phyloP scores from a whole-genome alignment of 92 coral and sea anemone genomes.

The Epizoanthus scotinus region DNA sequence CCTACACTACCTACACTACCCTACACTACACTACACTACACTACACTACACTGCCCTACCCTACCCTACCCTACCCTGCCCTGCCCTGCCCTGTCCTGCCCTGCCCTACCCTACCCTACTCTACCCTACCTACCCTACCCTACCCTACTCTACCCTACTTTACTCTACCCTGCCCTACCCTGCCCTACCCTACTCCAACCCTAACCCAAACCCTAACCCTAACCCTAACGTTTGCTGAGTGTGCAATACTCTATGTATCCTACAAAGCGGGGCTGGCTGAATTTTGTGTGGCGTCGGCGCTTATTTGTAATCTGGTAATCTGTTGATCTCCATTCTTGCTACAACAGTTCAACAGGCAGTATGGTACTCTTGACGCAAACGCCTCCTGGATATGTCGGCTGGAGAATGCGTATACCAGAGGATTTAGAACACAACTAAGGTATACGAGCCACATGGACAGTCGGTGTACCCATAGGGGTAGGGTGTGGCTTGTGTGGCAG shows the following conservation, averaged over 20 bases:
- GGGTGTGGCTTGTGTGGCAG: slow-evolving; percentile 50
- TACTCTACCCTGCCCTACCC: no score
- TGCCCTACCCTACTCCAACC: no score
- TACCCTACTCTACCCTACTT: no score
- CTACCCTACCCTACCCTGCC: no score
- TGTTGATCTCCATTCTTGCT: neutral
- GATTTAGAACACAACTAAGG: slow-evolving; percentile 77
- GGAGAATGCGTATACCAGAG: slow-evolving; percentile 85
- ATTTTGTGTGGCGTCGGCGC: neutral
- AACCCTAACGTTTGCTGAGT: no score
- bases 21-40: no score
- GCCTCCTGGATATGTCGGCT: slow-evolving; percentile 84
- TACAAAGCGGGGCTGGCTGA: neutral
- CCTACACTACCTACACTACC: no score
- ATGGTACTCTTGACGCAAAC: slow-evolving; percentile 15
- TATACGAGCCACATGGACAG: slow-evolving; percentile 87
- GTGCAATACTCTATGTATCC: neutral
- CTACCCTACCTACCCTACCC: no score
- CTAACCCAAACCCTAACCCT: no score
- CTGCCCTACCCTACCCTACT: no score
- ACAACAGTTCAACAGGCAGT: neutral
- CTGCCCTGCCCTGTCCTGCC: no score
- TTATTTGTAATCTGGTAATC: neutral
- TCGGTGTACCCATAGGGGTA: slow-evolving; percentile 67
- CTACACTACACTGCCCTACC: no score